Evolutionary conservation across 1,140 invertebrate species (phyloP).

Genomic region (Nasonia longicornis): DNA sequence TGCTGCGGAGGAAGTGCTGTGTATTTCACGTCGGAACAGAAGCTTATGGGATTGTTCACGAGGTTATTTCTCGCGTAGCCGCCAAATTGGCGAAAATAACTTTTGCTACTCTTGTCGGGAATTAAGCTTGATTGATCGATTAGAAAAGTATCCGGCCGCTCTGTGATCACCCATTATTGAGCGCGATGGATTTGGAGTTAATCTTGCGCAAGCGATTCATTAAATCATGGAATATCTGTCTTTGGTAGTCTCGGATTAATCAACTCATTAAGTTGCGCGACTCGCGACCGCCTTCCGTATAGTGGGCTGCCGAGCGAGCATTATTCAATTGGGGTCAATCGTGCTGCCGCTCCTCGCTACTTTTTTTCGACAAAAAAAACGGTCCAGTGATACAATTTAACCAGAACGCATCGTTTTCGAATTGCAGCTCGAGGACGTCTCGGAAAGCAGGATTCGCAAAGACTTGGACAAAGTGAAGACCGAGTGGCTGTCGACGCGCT

Average conservation of each 20-base stretch:
- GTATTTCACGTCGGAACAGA: too few relatives aligned
- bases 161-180: too few relatives aligned
- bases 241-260: neutral
- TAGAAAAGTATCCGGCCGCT: too few relatives aligned
- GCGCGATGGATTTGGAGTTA: neutral
- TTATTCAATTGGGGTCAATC: neutral
- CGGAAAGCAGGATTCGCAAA: neutral
- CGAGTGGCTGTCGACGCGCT: slow-evolving; percentile 67
- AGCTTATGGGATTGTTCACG: too few relatives aligned
- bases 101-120: neutral
- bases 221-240: neutral
- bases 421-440: slow-evolving; percentile 9
- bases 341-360: neutral
- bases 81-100: neutral
- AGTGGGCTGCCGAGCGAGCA: neutral
- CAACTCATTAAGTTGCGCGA: neutral
- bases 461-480: slow-evolving; percentile 68
- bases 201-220: neutral
- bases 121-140: too few relatives aligned
- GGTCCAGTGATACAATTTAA: too few relatives aligned
- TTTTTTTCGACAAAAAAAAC: neutral
- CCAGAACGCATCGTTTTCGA: neutral
- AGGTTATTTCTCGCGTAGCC: neutral
- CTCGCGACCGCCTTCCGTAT: neutral
- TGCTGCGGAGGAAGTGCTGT: slow-evolving; percentile 33